Evolutionary conservation across 1,140 invertebrate genomes (phyloP), one percentile per base, ranked within the genome.

Genomic region (Heliothis virescens): DNA sequence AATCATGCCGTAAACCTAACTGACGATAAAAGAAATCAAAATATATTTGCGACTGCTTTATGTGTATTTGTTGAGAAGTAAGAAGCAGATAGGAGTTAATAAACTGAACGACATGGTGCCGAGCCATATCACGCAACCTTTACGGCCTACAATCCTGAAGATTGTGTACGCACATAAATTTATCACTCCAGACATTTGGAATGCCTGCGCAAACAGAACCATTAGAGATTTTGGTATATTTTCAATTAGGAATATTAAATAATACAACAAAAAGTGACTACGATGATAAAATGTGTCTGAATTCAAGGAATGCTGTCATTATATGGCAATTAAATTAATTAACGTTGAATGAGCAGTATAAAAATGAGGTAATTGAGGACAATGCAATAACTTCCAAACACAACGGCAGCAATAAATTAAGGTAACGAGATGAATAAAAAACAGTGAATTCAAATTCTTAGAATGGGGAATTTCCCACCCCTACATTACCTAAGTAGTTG

Each of bases 101-200:
- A 57, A 72, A 72, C 16, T 41, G 26, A 52, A 52, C 65, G 48
- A 52, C 12, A 69, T n/a, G 47, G 65, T 50, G 48, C 48, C 67
- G 52, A 26, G 13, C 16, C 21, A 55, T 75, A 75, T 62, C 55
- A 47, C 50, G 73, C 16, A 26, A 62, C 47, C 73, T 75, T 62
- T 62, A 75, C 73, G 73, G 21, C 57, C 55, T 11, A 10, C 18
- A 41, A 62, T 34, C 2, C 41, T 47, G 73, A 50, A 41, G 73
- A 62, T 50, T 75, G 18, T 26, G 73, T 50, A 62, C 0, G 53
- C 59, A 62, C 34, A 75, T 75, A 75, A 75, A 62, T 60, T 29
- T 41, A 41, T 41, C 50, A 52, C 15, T 15, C 26, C 21, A 53
- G 69, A 55, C 63, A 21, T 34, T 47, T 12, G 21, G 52, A 73